Percentiles rank a stretch among this genome's conserved stretches.
These are phyloP conservation scores for Mola mola DNA, from an alignment of 2,113 vertebrate species.

Conservation along the genomic window DNA sequence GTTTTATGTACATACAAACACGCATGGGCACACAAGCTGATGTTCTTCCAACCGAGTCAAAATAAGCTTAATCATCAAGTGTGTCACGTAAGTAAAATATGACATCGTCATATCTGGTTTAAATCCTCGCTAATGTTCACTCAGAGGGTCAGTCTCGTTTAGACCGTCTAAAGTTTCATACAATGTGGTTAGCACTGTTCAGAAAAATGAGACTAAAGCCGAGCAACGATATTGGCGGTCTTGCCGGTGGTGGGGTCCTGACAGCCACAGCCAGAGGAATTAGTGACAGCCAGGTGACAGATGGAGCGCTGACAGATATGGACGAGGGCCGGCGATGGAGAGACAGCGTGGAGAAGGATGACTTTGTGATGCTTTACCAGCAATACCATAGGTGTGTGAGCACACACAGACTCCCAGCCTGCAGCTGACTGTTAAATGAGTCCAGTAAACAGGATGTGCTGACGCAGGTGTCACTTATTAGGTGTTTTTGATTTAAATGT, in stretches of 20 bases:
- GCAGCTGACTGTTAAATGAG: background rate
- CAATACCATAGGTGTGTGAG: conserved; percentile 1
- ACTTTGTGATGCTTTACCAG: background rate
- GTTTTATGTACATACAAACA: conserved; percentile 13
- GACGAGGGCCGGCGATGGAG: conserved; percentile 25
- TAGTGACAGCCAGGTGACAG: conserved; percentile 37
- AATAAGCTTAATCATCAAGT: background rate
- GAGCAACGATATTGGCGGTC: no score
- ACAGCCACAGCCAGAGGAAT: conserved; percentile 24
- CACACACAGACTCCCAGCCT: no score
- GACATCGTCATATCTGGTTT: no score
- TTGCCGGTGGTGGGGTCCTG: conserved; percentile 6
- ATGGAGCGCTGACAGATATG: conserved; percentile 38
- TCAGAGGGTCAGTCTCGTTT: no score
- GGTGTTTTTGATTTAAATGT: no score
- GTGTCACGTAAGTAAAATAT: no score
- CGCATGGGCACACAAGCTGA: background rate
- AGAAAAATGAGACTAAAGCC: no score
- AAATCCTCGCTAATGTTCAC: no score
- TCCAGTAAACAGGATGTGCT: no score
- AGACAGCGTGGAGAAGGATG: background rate
- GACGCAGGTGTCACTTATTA: no score
- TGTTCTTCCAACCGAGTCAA: background rate
- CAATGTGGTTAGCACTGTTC: no score
- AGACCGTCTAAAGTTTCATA: no score